Conservation (phyloP, 2,888 invertebrate species). For the Oscheius sp. region DNA sequence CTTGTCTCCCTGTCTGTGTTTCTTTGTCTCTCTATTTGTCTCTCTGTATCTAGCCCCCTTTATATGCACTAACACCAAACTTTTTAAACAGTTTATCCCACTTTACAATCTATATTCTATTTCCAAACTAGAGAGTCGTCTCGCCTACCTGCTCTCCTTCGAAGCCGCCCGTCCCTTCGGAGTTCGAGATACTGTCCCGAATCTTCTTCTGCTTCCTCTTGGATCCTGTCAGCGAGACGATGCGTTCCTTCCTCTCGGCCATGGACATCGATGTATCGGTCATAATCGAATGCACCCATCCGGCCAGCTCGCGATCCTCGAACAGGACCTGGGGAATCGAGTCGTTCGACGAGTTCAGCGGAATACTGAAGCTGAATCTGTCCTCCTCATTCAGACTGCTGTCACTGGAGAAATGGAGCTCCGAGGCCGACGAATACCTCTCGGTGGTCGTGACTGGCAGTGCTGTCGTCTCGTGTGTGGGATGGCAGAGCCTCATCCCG, state of each 20-base stretch:
- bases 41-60: no score
- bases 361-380: constrained; percentile 6
- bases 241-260: neutral
- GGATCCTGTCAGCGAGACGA: no score
- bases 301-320: neutral
- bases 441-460: neutral
- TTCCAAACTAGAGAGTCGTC: no score
- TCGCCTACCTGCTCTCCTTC: no score
- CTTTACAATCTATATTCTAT: no score
- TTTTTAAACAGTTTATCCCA: no score
- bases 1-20: no score
- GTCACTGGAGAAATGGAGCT: neutral
- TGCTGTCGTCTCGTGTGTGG: neutral
- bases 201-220: no score
- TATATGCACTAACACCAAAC: no score
- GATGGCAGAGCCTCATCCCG: neutral
- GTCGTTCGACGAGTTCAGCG: constrained; percentile 9
- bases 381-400: neutral
- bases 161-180: no score
- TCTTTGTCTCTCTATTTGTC: no score
- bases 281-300: constrained; percentile 13
- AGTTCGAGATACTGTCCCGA: no score
- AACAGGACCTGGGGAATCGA: constrained; percentile 4
- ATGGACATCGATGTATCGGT: constrained; percentile 7
- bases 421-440: neutral